These are phyloP conservation scores for Temnothorax curvispinosus DNA, from an alignment of 1,140 invertebrate species.

Conservation along the genomic window DNA sequence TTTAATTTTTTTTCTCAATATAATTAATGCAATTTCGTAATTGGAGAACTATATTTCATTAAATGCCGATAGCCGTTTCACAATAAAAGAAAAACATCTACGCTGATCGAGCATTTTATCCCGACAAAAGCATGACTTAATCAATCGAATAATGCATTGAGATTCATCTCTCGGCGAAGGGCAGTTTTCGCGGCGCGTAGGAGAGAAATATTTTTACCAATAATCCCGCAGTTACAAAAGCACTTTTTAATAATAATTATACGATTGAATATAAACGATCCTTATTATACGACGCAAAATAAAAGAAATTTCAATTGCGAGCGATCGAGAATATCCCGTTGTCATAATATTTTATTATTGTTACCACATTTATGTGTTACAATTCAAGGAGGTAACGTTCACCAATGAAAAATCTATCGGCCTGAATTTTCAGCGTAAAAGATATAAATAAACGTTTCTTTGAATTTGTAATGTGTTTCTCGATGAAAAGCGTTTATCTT, in stretches of 20 bases:
- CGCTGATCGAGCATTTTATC: constrained; percentile 37
- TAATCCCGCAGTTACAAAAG: constrained; percentile 38
- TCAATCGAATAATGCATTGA: constrained; percentile 52
- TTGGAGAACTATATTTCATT: constrained; percentile 49
- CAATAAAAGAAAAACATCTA: constrained; percentile 41
- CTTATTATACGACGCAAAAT: constrained; percentile 42
- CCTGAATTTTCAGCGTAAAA: constrained; percentile 8
- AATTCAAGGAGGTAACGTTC: neutral
- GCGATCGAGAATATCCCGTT: neutral
- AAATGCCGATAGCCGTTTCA: constrained; percentile 29
- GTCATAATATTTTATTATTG: constrained; percentile 1
- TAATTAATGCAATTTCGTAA: constrained; percentile 44
- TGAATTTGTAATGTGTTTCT: neutral
- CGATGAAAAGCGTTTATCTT: neutral
- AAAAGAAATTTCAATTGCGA: constrained; percentile 14
- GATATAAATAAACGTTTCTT: neutral
- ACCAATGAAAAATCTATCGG: neutral
- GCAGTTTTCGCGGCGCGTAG: constrained; percentile 11
- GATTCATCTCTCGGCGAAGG: constrained; percentile 47
- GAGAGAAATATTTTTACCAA: constrained; percentile 53
- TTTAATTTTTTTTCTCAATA: constrained; percentile 3
- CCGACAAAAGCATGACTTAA: constrained; percentile 52
- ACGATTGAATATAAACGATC: constrained; percentile 50
- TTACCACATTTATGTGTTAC: neutral
- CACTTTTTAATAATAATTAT: constrained; percentile 55